A percentile compares a stretch with the other conserved stretches of the same genome.
phyloP scores from a whole-genome alignment of 2,113 vertebrate species.

The Psilopogon haemacephalus region DNA sequence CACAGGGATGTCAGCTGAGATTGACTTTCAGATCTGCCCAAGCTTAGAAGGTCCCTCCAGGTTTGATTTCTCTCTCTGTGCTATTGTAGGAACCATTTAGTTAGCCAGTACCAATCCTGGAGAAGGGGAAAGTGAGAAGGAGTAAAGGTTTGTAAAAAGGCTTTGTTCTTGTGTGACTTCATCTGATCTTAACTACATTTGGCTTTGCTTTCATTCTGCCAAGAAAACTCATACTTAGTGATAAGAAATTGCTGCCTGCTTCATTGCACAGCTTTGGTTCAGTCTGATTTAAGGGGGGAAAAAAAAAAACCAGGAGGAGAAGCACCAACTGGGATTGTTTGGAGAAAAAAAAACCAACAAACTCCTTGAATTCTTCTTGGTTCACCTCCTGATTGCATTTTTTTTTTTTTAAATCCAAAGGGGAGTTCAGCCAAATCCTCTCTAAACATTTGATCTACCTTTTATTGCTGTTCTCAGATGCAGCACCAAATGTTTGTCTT shows the following conservation, averaged over 20 bases:
- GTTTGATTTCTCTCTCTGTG: background rate
- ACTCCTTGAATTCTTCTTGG: background rate
- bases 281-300: background rate
- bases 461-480: background rate
- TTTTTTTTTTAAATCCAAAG: background rate
- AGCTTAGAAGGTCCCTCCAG: background rate
- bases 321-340: background rate
- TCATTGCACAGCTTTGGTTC: background rate
- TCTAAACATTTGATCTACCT: background rate
- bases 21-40: background rate
- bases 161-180: background rate
- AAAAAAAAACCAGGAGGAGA: background rate
- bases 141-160: background rate
- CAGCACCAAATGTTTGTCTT: background rate
- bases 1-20: fast-evolving
- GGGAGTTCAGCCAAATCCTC: background rate
- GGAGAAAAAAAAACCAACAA: background rate
- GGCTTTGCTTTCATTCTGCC: background rate
- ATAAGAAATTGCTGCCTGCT: background rate
- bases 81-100: background rate
- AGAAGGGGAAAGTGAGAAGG: background rate
- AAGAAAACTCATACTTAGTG: background rate
- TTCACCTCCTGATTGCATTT: background rate
- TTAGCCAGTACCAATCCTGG: background rate
- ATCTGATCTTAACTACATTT: background rate